Percentiles rank a stretch among this genome's conserved stretches.
phyloP scores from a whole-genome alignment of 2,113 vertebrate species.

The Chaetura pelagica region DNA sequence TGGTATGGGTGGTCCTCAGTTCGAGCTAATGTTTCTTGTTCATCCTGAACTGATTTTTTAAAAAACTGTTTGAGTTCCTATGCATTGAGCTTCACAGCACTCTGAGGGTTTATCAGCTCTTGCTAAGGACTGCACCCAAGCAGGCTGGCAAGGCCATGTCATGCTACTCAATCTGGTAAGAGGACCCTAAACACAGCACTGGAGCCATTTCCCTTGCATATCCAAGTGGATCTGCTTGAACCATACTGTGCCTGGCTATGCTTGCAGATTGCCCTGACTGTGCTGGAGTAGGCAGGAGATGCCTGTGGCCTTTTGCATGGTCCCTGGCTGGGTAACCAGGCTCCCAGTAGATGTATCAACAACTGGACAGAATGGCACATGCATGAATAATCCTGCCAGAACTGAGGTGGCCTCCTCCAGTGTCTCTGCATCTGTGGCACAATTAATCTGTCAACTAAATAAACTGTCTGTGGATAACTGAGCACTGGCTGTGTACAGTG shows the following conservation, averaged over 20 bases:
- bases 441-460: slow-evolving; percentile 20
- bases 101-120: not conserved
- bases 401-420: not conserved
- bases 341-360: not conserved
- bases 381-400: slow-evolving; percentile 24
- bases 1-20: not conserved
- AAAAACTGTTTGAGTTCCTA: not conserved
- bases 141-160: not conserved
- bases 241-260: not conserved
- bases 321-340: not conserved
- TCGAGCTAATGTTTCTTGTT: not conserved
- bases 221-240: not conserved
- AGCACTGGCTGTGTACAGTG: not conserved
- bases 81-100: not conserved
- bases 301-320: not conserved
- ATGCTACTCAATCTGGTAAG: not conserved
- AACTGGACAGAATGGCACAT: not conserved
- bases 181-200: not conserved
- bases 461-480: not conserved
- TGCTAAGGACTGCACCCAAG: not conserved
- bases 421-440: not conserved
- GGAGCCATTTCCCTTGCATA: not conserved
- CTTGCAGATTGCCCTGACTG: not conserved
- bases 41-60: not conserved
- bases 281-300: not conserved